phyloP scores from a whole-genome alignment of 2,888 invertebrate genomes.

The Eilema griseolum region DNA sequence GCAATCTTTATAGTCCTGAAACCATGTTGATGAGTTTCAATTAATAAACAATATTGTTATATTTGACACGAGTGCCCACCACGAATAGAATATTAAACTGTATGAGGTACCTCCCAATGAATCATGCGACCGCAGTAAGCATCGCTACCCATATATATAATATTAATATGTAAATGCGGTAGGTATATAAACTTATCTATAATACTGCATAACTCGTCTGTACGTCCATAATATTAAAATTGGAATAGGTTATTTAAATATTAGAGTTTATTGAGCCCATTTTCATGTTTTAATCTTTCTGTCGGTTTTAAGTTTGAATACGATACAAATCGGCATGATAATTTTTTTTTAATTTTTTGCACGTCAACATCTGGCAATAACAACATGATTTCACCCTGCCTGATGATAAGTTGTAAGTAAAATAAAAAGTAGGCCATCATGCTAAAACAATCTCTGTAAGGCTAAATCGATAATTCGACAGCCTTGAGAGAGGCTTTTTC shows the following conservation, averaged over 20 bases:
- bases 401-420: background rate
- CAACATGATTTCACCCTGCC: background rate
- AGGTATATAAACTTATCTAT: constrained; percentile 10
- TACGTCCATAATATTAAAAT: constrained; percentile 5
- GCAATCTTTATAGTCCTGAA: background rate
- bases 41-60: constrained; percentile 24
- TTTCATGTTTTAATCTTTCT: background rate
- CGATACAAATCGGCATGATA: background rate
- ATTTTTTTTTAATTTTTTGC: background rate
- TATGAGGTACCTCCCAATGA: constrained; percentile 53
- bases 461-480: background rate
- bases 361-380: background rate
- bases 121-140: constrained; percentile 53
- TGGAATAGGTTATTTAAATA: background rate
- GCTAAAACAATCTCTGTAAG: background rate
- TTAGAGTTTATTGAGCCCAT: background rate
- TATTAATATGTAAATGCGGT: constrained; percentile 17
- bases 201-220: background rate
- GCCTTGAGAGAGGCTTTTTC: background rate
- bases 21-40: constrained; percentile 1
- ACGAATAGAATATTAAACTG: constrained; percentile 48
- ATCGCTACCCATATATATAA: constrained; percentile 32
- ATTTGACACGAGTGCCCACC: constrained; percentile 36
- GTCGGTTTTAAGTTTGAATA: too few species aligned
- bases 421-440: background rate